A percentile compares a stretch with the other conserved stretches of the same genome.
Conservation (phyloP, 2,113 vertebrate genomes). For the Nipponia nippon region DNA sequence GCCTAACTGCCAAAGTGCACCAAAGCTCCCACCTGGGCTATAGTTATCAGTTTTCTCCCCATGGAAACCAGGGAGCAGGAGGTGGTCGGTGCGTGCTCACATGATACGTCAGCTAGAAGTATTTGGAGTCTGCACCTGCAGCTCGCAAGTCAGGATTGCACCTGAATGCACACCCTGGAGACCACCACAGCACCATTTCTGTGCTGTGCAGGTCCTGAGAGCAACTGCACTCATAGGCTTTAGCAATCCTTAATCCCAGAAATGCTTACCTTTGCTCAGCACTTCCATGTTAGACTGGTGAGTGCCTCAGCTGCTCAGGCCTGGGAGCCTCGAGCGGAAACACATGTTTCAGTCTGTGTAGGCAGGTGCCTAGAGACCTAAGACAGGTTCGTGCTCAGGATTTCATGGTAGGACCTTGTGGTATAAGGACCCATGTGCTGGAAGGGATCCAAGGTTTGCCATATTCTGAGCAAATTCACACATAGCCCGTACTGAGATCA, state of each 20-base stretch:
- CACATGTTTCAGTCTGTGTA: fast-evolving
- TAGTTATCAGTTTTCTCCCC: not conserved
- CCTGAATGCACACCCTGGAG: not conserved
- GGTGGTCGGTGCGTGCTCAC: not conserved
- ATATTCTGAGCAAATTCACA: not conserved
- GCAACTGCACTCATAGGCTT: not conserved
- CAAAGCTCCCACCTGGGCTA: not conserved
- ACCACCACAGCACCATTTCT: not conserved
- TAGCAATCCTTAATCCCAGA: not conserved
- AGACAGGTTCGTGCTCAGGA: not conserved
- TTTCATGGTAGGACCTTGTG: not conserved
- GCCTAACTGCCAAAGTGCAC: not conserved
- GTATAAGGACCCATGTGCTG: not conserved
- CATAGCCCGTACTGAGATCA: not conserved
- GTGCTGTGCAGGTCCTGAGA: not conserved
- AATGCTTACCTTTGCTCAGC: not conserved
- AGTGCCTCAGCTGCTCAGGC: not conserved
- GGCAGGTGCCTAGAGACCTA: not conserved
- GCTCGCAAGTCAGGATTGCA: not conserved
- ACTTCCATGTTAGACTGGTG: not conserved
- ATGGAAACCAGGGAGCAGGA: not conserved
- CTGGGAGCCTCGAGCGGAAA: not conserved
- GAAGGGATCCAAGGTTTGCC: not conserved
- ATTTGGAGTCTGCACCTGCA: not conserved
- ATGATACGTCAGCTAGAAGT: not conserved